Evolutionary conservation across 1,140 invertebrate species (phyloP), one percentile per base, ranked within the genome.

Genomic region (Meloidogyne hapla): DNA sequence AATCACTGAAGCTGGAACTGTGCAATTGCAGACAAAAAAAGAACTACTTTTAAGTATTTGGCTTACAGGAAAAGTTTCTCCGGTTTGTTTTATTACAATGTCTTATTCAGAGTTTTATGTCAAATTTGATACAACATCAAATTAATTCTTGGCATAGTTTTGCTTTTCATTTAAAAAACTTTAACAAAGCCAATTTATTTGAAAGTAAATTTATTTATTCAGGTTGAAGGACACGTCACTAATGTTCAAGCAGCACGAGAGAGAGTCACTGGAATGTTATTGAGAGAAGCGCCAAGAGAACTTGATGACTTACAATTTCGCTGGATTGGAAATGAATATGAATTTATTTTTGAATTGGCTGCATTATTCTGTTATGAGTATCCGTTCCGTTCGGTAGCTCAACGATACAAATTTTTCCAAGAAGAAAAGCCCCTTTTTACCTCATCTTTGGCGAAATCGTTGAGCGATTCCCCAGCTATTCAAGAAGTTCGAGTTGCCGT

Each of bases 271-370:
- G 8, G n/a, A 1, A 56, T 56, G 48, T n/a, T 56, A 21, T 56
- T n/a, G 6, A n/a, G n/a, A 13, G 48, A 56, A n/a, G 48, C 48
- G 5, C 48, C 48, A 56, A 56, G 48, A 56, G 48, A 56, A n/a
- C 18, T 42, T 48, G 25, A 26, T 10, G 71, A 64, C 23, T 61
- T 40, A 9, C 23, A 61, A 23, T 73, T 73, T 10, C 71, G 56
- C 10, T 73, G 71, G 71, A 61, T 56, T 18, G 71, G 71, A 15
- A 64, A 73, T 21, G 71, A 73, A 63, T 63, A 73, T 33, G 71
- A 73, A 63, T 63, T 73, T 61, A 33, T 67, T 42, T 67, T 38
- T 42, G 65, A 67, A 67, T n/a, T 67, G 65, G 65, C 65, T 42
- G 21, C 65, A 21, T 42, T 67, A 21, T 33, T 33, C 21, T 38